Evolutionary conservation across 2,888 invertebrate genomes (phyloP), one percentile per base, ranked within the genome.

Genomic region (Microctonus aethiopoides): DNA sequence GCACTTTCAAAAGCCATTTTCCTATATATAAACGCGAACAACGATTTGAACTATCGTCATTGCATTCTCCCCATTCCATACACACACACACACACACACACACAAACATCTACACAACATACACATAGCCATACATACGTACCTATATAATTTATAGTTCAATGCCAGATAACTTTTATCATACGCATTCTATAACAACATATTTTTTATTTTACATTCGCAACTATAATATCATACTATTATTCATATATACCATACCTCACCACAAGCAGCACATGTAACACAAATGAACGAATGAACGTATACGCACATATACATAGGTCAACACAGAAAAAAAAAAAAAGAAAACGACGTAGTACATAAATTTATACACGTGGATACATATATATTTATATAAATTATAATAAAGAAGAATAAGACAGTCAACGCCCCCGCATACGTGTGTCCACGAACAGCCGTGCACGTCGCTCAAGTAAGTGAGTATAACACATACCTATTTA

Each of bases 1-100:
- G 16, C 16, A 16, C 46, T 46, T 46, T n/a, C 4, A 16, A 46
- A 46, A 46, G 16, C 46, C 7, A 7, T 62, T 41, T 65, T 16
- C 51, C 36, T 63, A 63, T 56, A 51, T 46, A 39, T 39, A 68
- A 85, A 20, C n/a, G n/a, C 73, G 75, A 70, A 76, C 72, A 75
- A 73, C 68, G 68, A 70, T 68, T 73, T 71, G 57, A 67, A 72
- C 68, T 72, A 52, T 67, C 68, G 71, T 59, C 57, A 57, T 46
- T 46, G 64, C 56, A 63, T n/a, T n/a, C 13, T 3, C 34, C 34
- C n/a, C 39, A 32, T 39, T n/a, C n/a, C 0, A 13, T 0, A 11
- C 36, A 7, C 5, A 39, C n/a, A 39, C 16, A 39, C 39, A n/a
- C 13, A 13, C 39, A 4, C 2, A 39, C 0, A 13, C 0, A 11